Base-by-base conservation (phyloP, 2,113 vertebrate species). In the Osmerus eperlanus region DNA sequence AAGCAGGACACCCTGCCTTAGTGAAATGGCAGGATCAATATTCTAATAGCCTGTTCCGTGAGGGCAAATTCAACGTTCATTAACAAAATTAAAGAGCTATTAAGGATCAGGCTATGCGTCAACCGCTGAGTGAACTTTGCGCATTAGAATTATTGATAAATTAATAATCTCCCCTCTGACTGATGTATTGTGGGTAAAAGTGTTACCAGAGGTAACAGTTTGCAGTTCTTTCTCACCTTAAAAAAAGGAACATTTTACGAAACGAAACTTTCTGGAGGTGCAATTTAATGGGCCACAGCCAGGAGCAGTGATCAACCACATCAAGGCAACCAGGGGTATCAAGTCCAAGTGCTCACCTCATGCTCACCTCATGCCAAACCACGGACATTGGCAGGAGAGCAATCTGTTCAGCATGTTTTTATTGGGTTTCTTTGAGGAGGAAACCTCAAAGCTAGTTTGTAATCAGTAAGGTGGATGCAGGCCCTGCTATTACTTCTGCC, bases 21-120 rank as follows among this genome's bases (percentile, higher is more conserved):
- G 63, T 25, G 28, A 67, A 73, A 67, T 73, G 71, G 55, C 64
- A 73, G 53, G 71, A 73, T 73, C 71, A 59, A 73, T 73, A 55
- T 65, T 55, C 64, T 73, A 73, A 73, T 67, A 41, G 71, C 71
- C 71, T 28, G 25, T 19, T 55, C 11, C 54, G 19, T n/a, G 7
- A 28, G 53, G 61, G 9, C 36, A 28, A 21, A 47, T 47, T 55
- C 18, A 25, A 28, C 52, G 14, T 56, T 47, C 63, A 62, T 66
- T 73, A 59, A 41, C 23, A 60, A 14, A 59, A 70, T 70, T 29
- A 60, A 59, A 75, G 67, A 23, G 41, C 60, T 14, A 58, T 58
- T 53, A 58, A 58, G 51, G 61, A 36, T 3, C 19, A 18, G 29
- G 56, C 68, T 12, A 47, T n/a, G 25, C 6, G 32, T 65, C 23